Percentiles rank a stretch among this genome's conserved stretches.
Conservation (phyloP, 2,888 invertebrate genomes). For the Watsonalla binaria region DNA sequence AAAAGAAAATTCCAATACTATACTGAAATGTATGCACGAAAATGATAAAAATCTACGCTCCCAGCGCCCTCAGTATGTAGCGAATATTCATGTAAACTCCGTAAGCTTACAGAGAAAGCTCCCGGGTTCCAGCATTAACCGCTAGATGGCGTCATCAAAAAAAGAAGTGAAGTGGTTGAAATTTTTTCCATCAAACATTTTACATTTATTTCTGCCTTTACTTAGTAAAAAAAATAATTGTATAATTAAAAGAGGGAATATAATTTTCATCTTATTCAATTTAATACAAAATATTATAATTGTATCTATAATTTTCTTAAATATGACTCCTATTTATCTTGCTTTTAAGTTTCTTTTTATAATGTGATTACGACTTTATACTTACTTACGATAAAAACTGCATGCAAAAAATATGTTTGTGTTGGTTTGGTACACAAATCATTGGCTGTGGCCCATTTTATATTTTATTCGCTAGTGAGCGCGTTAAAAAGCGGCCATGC, state of each 20-base stretch:
- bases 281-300: too few species aligned
- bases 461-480: slow-evolving; percentile 69
- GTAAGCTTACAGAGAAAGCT: slow-evolving; percentile 37
- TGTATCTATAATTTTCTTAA: background rate
- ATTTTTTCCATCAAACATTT: background rate
- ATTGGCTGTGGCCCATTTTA: slow-evolving; percentile 69
- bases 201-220: background rate
- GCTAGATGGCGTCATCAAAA: slow-evolving; percentile 49
- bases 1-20: too few species aligned
- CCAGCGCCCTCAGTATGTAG: slow-evolving; percentile 45
- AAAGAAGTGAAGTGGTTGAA: slow-evolving; percentile 1
- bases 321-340: too few species aligned
- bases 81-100: slow-evolving; percentile 37
- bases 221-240: background rate
- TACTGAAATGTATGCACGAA: background rate
- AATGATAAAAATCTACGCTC: slow-evolving; percentile 13
- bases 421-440: slow-evolving; percentile 41
- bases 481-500: slow-evolving; percentile 76
- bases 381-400: background rate
- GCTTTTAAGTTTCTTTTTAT: too few species aligned
- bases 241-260: background rate
- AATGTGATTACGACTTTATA: too few species aligned
- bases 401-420: slow-evolving; percentile 4
- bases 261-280: background rate
- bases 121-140: slow-evolving; percentile 31